Percentiles rank a stretch among this genome's conserved stretches.
Conservation (phyloP, 2,888 invertebrate species). For the Leptinotarsa rubiginosa region DNA sequence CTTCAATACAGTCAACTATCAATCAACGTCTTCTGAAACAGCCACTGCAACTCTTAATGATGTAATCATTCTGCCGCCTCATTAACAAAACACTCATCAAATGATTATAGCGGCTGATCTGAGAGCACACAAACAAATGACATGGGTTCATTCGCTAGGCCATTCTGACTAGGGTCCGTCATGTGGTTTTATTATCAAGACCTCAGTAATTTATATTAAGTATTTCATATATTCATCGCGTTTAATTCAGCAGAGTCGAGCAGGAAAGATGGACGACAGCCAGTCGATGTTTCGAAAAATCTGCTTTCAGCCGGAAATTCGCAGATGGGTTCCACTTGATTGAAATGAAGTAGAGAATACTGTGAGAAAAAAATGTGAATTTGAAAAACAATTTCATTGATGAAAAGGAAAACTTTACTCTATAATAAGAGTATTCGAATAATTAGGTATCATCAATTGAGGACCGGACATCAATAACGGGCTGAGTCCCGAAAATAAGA, state of each 20-base stretch:
- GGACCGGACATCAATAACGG: too few species aligned
- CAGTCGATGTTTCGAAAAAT: background rate
- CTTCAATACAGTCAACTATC: conserved; percentile 3
- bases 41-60: conserved; percentile 9
- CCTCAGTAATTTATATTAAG: conserved; percentile 42
- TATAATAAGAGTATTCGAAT: too few species aligned
- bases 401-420: too few species aligned
- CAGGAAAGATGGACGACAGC: background rate
- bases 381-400: background rate
- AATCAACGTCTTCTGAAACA: conserved; percentile 5
- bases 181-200: conserved; percentile 48
- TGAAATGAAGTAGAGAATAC: background rate
- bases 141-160: conserved; percentile 36
- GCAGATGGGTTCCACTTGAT: background rate
- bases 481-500: too few species aligned
- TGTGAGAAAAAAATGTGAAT: background rate
- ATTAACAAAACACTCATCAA: conserved; percentile 15
- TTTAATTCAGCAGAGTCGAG: background rate
- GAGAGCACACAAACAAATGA: conserved; percentile 39
- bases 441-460: too few species aligned
- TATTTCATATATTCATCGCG: background rate
- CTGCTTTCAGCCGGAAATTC: conserved; percentile 6
- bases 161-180: conserved; percentile 38
- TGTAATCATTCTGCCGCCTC: conserved; percentile 10
- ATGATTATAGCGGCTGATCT: conserved; percentile 28